phyloP scores from a whole-genome alignment of 1,140 invertebrate genomes.

The Trachymyrmex septentrionalis region DNA sequence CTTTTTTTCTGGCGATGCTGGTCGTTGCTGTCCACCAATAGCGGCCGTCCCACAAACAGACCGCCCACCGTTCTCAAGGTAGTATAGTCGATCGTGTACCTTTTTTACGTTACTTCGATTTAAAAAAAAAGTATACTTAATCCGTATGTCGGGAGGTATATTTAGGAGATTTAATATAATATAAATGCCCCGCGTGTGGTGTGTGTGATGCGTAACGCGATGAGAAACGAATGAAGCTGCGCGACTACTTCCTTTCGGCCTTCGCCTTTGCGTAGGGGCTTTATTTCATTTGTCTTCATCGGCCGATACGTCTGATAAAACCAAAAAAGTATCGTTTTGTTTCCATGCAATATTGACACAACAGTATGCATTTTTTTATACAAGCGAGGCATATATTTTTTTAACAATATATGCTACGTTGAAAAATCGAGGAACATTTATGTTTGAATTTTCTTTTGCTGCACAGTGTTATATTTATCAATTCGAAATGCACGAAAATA shows the following conservation, averaged over 20 bases:
- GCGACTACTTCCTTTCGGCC: slow-evolving; percentile 34
- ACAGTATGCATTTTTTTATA: not conserved
- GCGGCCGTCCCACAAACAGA: slow-evolving; percentile 82
- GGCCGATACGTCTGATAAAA: not conserved
- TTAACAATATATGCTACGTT: not conserved
- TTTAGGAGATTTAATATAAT: slow-evolving; percentile 68
- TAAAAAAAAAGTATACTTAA: slow-evolving; percentile 74
- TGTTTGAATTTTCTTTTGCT: slow-evolving; percentile 8
- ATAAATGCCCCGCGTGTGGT: too few species aligned
- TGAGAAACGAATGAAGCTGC: slow-evolving; percentile 33
- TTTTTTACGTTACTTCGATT: slow-evolving; percentile 77
- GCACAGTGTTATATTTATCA: not conserved
- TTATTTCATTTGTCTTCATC: not conserved
- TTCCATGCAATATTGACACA: not conserved
- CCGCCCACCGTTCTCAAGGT: slow-evolving; percentile 76
- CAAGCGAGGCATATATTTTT: not conserved
- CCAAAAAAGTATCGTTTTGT: not conserved
- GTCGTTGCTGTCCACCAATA: slow-evolving; percentile 86
- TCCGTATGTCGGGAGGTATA: slow-evolving; percentile 51
- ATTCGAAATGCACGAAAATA: not conserved
- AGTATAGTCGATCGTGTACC: slow-evolving; percentile 79
- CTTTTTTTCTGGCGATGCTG: slow-evolving; percentile 85
- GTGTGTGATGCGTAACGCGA: slow-evolving; percentile 17
- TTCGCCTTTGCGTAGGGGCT: not conserved
- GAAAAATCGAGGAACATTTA: not conserved